Percentiles rank a stretch among this genome's conserved stretches.
Conservation (phyloP, 2,888 invertebrate species). For the Chrysolina oricalcia region DNA sequence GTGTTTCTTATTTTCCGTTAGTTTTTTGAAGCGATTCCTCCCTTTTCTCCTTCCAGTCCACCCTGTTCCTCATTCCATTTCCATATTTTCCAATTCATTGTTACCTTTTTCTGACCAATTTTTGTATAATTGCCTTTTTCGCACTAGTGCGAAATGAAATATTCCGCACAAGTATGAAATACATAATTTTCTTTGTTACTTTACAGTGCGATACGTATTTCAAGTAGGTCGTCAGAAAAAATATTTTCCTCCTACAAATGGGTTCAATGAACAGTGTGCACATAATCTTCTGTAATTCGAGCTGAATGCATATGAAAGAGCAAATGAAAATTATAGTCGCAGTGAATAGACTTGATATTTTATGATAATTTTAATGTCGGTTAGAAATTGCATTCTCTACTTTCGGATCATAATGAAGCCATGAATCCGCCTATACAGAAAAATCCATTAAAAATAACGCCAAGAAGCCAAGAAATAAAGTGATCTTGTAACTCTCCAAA, state of each 20-base stretch:
- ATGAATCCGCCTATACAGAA: conserved; percentile 25
- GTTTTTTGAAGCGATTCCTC: no score
- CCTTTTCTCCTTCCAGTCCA: no score
- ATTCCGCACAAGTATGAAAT: no score
- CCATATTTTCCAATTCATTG: no score
- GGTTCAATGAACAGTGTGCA: background rate
- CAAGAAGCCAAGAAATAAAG: conserved; percentile 18
- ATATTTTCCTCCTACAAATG: background rate
- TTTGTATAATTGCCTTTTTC: no score
- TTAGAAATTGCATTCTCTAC: conserved; percentile 25
- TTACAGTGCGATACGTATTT: no score
- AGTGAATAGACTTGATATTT: background rate
- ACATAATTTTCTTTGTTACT: no score
- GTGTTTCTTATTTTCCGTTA: no score
- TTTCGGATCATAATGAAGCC: conserved; percentile 20
- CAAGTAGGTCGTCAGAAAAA: no score
- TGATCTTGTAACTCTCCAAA: conserved; percentile 9
- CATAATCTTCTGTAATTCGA: background rate
- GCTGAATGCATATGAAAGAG: conserved; percentile 2
- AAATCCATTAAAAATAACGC: conserved; percentile 33
- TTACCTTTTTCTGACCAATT: no score
- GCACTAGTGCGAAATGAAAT: no score
- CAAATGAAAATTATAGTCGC: background rate
- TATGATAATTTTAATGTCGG: conserved; percentile 24
- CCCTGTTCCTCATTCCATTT: no score